These are phyloP conservation scores for Gymnoscopelus braueri DNA, from an alignment of 2,797 vertebrate species.

Conservation along the genomic window DNA sequence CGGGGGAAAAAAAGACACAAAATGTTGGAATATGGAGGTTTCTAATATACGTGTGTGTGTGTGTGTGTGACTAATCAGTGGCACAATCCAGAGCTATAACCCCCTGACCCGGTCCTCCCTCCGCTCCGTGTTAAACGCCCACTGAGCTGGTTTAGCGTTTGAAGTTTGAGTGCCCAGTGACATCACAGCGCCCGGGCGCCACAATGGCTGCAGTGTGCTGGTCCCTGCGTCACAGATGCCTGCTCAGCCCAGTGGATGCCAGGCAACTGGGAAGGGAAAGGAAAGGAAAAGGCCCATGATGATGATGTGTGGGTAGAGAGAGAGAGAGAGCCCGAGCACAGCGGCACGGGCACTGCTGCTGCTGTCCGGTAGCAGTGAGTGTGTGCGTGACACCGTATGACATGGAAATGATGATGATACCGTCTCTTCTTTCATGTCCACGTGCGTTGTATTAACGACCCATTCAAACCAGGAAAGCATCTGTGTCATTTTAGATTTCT, in stretches of 20 bases:
- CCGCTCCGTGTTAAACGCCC: conserved; percentile 61
- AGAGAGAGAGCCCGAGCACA: conserved; percentile 32
- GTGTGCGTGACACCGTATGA: background rate
- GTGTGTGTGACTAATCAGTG: conserved; percentile 62
- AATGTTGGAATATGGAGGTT: too few species aligned
- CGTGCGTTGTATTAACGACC: too few species aligned
- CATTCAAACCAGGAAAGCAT: too few species aligned
- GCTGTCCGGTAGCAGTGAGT: conserved; percentile 66
- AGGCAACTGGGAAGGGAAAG: conserved; percentile 62
- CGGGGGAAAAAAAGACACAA: too few species aligned
- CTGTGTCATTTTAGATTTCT: too few species aligned
- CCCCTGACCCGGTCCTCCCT: conserved; percentile 66
- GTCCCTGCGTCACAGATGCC: conserved; percentile 71
- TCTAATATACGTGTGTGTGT: conserved; percentile 13
- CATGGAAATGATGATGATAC: too few species aligned
- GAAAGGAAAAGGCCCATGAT: conserved; percentile 35
- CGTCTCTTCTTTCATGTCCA: too few species aligned
- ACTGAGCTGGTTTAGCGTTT: conserved; percentile 70
- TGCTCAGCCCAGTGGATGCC: conserved; percentile 66
- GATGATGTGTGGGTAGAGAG: conserved; percentile 33
- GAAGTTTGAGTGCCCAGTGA: conserved; percentile 72
- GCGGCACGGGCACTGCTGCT: background rate
- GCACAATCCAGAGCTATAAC: conserved; percentile 58
- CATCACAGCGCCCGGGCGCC: conserved; percentile 64
- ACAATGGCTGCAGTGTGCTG: conserved; percentile 77